Conservation (phyloP, 2,888 invertebrate genomes). For the Ectobius pallidus region DNA sequence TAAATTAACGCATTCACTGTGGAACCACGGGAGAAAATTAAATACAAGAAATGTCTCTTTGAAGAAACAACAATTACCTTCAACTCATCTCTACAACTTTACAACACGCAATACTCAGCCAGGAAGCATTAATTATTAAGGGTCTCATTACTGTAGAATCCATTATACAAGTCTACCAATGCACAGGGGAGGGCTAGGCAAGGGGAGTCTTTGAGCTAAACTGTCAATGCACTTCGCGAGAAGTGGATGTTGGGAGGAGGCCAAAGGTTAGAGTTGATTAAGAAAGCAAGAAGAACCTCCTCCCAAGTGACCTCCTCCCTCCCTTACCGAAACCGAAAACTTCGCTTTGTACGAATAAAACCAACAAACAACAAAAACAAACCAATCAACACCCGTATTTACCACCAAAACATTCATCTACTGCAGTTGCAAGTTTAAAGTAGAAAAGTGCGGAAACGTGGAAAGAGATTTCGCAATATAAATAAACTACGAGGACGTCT, state of each 20-base stretch:
- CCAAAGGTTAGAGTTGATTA: conserved; percentile 4
- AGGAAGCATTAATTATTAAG: conserved; percentile 12
- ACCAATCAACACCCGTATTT: conserved; percentile 16
- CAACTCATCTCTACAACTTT: too few relatives aligned
- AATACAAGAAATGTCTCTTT: too few relatives aligned
- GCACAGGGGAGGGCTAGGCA: background rate
- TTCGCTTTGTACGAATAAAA: background rate
- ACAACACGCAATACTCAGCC: too few relatives aligned
- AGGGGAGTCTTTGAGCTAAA: conserved; percentile 1
- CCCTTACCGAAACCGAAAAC: too few relatives aligned
- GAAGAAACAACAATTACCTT: too few relatives aligned
- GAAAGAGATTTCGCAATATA: background rate
- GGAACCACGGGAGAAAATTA: too few relatives aligned
- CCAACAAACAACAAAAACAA: background rate
- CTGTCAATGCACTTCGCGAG: background rate
- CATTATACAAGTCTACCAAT: background rate
- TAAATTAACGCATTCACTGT: too few relatives aligned
- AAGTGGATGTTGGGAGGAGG: background rate
- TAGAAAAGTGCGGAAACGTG: background rate
- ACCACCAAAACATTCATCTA: background rate
- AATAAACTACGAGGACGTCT: background rate
- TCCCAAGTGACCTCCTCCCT: background rate
- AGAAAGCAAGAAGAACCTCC: conserved; percentile 14
- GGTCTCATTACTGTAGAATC: conserved; percentile 18
- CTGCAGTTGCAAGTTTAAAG: too few relatives aligned